These are phyloP conservation scores for Microplitis mediator DNA, from an alignment of 1,140 invertebrate species.

Conservation along the genomic window DNA sequence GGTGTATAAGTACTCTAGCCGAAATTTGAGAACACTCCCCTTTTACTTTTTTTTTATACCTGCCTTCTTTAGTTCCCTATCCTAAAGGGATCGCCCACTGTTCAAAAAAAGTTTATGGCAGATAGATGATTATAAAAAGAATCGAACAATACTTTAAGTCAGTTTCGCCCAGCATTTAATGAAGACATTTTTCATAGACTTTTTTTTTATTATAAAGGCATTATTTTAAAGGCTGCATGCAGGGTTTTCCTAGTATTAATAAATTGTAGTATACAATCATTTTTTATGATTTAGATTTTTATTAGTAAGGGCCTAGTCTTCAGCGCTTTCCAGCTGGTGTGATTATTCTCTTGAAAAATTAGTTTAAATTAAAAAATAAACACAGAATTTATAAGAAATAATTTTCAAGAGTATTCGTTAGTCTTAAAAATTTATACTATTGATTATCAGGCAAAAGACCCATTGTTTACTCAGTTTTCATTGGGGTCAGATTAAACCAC, in stretches of 20 bases:
- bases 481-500: no score
- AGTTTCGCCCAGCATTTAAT: constrained; percentile 48
- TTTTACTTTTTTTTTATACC: constrained; percentile 19
- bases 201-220: constrained; percentile 43
- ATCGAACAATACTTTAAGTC: constrained; percentile 44
- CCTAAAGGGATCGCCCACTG: constrained; percentile 35
- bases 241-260: background rate
- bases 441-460: no score
- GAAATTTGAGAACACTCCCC: constrained; percentile 41
- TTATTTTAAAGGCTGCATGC: background rate
- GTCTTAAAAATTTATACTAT: no score
- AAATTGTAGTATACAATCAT: no score
- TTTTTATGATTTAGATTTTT: no score
- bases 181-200: constrained; percentile 58
- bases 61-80: constrained; percentile 31
- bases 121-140: background rate
- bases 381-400: no score
- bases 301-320: background rate
- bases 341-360: no score
- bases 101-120: background rate
- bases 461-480: no score
- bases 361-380: background rate
- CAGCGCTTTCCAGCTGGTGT: constrained; percentile 9
- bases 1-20: background rate
- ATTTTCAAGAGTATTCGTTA: no score